These are phyloP conservation scores for Rhinogobius similis DNA, from an alignment of 2,113 vertebrate species.

Conservation along the genomic window DNA sequence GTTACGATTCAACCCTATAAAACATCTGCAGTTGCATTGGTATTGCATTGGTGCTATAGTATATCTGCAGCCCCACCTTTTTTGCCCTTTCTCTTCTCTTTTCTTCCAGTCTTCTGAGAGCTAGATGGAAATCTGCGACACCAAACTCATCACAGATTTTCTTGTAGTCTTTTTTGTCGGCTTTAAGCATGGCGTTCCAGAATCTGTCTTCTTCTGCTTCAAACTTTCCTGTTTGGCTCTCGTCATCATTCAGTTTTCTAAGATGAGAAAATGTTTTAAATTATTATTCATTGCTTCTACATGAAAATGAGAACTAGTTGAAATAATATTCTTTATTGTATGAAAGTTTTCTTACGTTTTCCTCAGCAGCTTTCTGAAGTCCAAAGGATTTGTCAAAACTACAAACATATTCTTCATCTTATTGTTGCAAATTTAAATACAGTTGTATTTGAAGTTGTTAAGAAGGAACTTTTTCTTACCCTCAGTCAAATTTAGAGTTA, in stretches of 20 bases:
- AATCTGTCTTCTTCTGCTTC: slow-evolving; percentile 72
- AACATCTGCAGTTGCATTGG: too few relatives aligned
- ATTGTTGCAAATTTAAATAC: background rate
- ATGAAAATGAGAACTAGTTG: background rate
- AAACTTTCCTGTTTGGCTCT: slow-evolving; percentile 11
- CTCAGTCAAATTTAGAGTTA: slow-evolving; percentile 79
- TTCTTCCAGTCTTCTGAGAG: slow-evolving; percentile 80
- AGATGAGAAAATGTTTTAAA: background rate
- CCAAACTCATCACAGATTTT: slow-evolving; percentile 83
- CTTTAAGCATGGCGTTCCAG: slow-evolving; percentile 82
- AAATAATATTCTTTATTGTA: background rate
- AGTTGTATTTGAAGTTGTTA: background rate
- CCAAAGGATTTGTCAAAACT: slow-evolving; percentile 71
- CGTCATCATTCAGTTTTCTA: slow-evolving; percentile 34
- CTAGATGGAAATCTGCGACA: slow-evolving; percentile 79
- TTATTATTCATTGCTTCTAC: background rate
- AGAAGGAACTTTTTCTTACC: slow-evolving; percentile 67
- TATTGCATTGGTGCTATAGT: too few relatives aligned
- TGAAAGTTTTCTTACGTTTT: slow-evolving; percentile 73
- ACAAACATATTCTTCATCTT: slow-evolving; percentile 23
- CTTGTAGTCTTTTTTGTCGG: slow-evolving; percentile 85
- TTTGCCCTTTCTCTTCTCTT: slow-evolving; percentile 70
- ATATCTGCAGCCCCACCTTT: slow-evolving; percentile 64
- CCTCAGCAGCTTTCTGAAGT: slow-evolving; percentile 80
- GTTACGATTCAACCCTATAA: too few relatives aligned